Conservation (phyloP, 1,140 invertebrate species). For the Archivesica marissinica region DNA sequence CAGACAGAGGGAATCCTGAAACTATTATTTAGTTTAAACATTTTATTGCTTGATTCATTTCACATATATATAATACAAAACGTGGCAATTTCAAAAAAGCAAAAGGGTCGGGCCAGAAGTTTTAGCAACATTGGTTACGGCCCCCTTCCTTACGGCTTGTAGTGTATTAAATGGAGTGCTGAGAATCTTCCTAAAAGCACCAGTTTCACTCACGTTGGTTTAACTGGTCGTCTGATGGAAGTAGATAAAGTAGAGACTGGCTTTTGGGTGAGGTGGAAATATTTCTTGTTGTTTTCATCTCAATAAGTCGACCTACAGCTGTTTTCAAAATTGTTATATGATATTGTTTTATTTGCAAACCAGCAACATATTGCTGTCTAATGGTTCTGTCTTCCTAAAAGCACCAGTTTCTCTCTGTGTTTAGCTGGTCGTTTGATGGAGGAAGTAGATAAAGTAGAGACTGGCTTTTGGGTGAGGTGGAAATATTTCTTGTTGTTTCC, state of each 20-base stretch:
- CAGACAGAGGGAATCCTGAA: too few species aligned
- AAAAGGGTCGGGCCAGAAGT: too few species aligned
- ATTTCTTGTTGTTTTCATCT: constrained; percentile 26
- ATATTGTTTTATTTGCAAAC: too few species aligned
- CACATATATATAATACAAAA: too few species aligned
- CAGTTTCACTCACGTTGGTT: constrained; percentile 8
- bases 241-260: constrained; percentile 31
- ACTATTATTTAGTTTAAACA: too few species aligned
- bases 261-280: constrained; percentile 48
- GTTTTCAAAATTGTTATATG: background rate
- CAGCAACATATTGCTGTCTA: too few species aligned
- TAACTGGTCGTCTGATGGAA: constrained; percentile 45
- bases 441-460: constrained; percentile 42
- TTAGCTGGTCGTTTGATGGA: constrained; percentile 34
- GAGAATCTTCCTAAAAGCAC: constrained; percentile 60
- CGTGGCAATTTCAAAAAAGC: too few species aligned
- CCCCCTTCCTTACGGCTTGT: background rate
- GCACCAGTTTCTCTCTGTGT: constrained; percentile 34
- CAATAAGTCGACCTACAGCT: constrained; percentile 28
- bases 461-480: constrained; percentile 54
- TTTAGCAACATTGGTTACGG: background rate
- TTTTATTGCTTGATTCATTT: too few species aligned
- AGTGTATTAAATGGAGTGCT: background rate
- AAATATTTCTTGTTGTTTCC: constrained; percentile 19
- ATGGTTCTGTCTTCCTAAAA: constrained; percentile 52